Base-by-base conservation (phyloP, 2,797 vertebrate genomes). In the Enteromius afrohamiltoni region DNA sequence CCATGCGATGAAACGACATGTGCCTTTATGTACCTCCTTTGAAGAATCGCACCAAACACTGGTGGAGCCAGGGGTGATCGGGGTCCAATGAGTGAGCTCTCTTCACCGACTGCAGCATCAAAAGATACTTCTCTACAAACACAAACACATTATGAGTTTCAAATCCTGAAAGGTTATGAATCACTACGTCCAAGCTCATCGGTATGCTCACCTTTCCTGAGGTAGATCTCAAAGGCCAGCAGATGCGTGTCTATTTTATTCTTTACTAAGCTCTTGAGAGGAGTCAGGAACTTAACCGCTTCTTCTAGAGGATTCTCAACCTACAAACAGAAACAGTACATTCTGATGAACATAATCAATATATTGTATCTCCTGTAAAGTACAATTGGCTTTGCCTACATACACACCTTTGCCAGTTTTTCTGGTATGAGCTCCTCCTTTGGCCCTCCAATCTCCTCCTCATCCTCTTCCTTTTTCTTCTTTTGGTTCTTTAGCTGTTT, bases 141-240 rank as follows among this genome's bases (percentile, higher is more conserved):
- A 77, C 37, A 77, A 49, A 81, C 47, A 85, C 11, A 83, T 67
- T 68, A 3, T 82, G 1, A 0, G 21, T 42, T 31, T 60, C 21
- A 53, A 68, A 37, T 1, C 7, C 5, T 34, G 19, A n/a, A 23
- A 49, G 0, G 1, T n/a, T 21, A 10, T 6, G 4, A 55, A 53
- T 42, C 16, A 29, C 13, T 10, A 40, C 26, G 6, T n/a, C 26
- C 16, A 64, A 58, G 23, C 21, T 21, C 2, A 31, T 62, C 11
- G 34, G 26, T 42, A n/a, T 13, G 21, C 40, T 82, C 90, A 99
- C 98, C 98, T 99, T 98, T 99, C 91, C 98, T 96, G 93, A 97
- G 97, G 95, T 99, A 99, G 91, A 99, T 99, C 93, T 99, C 98
- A 80, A 99, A 99, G 91, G 98, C 98, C 95, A 98, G 95, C 88